A percentile compares a stretch with the other conserved stretches of the same genome.
phyloP scores from a whole-genome alignment of 2,113 vertebrate genomes.

The Poeciliopsis occidentalis region DNA sequence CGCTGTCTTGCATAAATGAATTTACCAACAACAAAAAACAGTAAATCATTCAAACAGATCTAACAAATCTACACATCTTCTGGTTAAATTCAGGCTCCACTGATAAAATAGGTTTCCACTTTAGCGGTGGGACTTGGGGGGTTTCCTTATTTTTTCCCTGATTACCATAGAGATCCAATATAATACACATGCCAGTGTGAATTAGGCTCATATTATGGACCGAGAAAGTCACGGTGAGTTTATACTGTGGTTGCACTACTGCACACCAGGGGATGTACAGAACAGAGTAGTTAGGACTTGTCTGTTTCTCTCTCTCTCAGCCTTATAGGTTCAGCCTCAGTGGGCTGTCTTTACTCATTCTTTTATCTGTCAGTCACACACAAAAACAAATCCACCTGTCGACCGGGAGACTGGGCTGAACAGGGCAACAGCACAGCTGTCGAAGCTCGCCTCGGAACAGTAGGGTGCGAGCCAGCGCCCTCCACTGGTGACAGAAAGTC shows the following conservation, averaged over 20 bases:
- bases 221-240: conserved; percentile 46
- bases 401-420: conserved; percentile 65
- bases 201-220: conserved; percentile 59
- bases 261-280: conserved; percentile 51
- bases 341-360: conserved; percentile 81
- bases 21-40: conserved; percentile 1
- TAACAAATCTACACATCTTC: conserved; percentile 25
- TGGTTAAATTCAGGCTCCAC: conserved; percentile 5
- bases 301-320: conserved; percentile 64
- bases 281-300: conserved; percentile 68
- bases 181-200: conserved; percentile 68
- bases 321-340: conserved; percentile 79
- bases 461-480: conserved; percentile 68
- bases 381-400: conserved; percentile 81
- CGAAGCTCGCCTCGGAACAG: conserved; percentile 52
- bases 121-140: conserved; percentile 14
- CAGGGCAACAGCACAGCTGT: conserved; percentile 64
- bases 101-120: conserved; percentile 41
- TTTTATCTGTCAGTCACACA: conserved; percentile 79
- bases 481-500: conserved; percentile 73
- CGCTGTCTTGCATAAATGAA: conserved; percentile 1
- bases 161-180: conserved; percentile 69
- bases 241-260: conserved; percentile 50
- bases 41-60: conserved; percentile 27
- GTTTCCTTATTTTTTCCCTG: conserved; percentile 62